phyloP scores from a whole-genome alignment of 2,797 vertebrate species.

The Hemibagrus guttatus region DNA sequence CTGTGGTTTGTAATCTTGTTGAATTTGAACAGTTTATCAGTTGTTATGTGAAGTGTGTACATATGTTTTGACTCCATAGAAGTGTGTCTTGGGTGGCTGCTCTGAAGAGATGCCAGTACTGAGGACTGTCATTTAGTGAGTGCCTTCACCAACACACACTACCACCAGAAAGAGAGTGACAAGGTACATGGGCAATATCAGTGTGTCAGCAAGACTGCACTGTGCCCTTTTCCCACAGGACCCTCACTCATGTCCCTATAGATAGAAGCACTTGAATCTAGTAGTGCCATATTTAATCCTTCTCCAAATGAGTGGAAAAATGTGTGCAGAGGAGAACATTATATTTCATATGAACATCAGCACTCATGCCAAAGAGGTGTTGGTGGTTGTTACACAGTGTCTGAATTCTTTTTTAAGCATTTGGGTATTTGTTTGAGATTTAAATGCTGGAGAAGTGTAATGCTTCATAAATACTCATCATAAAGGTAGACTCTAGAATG shows the following conservation, averaged over 20 bases:
- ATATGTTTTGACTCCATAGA: conserved; percentile 49
- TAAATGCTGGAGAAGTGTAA: neutral
- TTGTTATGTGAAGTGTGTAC: conserved; percentile 40
- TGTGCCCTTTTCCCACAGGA: conserved; percentile 77
- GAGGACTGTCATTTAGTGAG: conserved; percentile 22
- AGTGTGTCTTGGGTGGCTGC: conserved; percentile 38
- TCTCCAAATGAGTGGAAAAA: conserved; percentile 74
- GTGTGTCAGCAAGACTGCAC: conserved; percentile 75
- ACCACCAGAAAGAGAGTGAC: conserved; percentile 55
- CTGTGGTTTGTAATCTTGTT: conserved; percentile 23
- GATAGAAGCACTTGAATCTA: conserved; percentile 72
- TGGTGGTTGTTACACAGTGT: conserved; percentile 16
- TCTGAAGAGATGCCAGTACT: conserved; percentile 24
- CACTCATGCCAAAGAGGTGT: conserved; percentile 31
- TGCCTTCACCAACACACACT: conserved; percentile 12
- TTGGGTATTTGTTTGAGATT: neutral
- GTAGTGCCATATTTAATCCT: conserved; percentile 77
- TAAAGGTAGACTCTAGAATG: neutral
- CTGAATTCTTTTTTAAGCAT: neutral
- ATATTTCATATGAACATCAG: conserved; percentile 23
- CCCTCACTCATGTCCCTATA: conserved; percentile 73
- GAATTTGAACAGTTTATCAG: conserved; percentile 35
- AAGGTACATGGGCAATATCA: conserved; percentile 76
- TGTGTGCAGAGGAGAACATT: conserved; percentile 56
- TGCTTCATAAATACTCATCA: neutral